These are phyloP conservation scores for Erpornis zantholeuca DNA, from an alignment of 2,113 vertebrate genomes.

Conservation along the genomic window DNA sequence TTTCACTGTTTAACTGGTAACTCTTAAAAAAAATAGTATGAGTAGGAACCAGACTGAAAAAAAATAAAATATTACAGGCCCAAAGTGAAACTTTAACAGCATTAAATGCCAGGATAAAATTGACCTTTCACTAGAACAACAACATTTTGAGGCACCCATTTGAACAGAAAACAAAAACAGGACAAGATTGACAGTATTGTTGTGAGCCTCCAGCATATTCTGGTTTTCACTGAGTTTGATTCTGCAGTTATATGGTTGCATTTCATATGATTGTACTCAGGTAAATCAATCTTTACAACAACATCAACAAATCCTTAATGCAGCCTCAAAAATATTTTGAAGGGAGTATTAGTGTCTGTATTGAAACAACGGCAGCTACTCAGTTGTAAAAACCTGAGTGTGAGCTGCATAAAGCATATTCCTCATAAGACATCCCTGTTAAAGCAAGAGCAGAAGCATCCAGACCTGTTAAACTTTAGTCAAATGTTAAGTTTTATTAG, in stretches of 20 bases:
- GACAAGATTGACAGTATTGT: neutral
- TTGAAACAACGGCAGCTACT: neutral
- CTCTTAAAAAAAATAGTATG: neutral
- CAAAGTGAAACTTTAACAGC: neutral
- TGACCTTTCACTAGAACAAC: neutral
- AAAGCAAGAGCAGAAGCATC: neutral
- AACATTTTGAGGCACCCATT: neutral
- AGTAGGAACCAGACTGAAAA: neutral
- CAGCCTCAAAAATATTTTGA: neutral
- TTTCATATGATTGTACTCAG: neutral
- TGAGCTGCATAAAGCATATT: neutral
- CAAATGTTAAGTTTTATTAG: neutral
- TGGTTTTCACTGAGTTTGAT: neutral
- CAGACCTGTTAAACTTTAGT: neutral
- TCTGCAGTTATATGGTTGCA: neutral
- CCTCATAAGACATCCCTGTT: neutral
- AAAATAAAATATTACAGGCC: neutral
- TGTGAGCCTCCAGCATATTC: neutral
- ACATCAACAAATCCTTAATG: neutral
- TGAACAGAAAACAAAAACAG: neutral
- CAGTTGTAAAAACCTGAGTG: neutral
- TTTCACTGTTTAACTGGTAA: neutral
- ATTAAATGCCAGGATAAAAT: neutral
- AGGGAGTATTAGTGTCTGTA: neutral
- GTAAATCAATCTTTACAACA: neutral